Evolutionary conservation across 2,888 invertebrate genomes (phyloP).

Genomic region (Drosophila incognita): DNA sequence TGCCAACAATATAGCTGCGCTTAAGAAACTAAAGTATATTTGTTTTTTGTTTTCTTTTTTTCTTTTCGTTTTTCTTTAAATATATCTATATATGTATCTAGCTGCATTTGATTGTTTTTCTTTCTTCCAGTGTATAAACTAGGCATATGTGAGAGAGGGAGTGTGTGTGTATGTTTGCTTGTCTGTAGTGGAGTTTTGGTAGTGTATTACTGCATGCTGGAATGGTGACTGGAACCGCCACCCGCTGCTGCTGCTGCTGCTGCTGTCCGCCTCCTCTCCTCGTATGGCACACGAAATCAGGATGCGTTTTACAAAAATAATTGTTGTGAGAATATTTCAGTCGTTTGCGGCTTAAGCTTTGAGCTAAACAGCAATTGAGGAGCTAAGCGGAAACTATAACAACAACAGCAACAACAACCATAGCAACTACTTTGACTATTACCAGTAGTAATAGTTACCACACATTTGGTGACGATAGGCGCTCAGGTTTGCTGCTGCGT

Average conservation of each 20-base stretch:
- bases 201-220: constrained; percentile 55
- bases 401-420: neutral
- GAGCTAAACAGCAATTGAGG: constrained; percentile 35
- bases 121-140: constrained; percentile 43
- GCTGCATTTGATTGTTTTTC: constrained; percentile 60
- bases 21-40: constrained; percentile 62
- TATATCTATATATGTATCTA: constrained; percentile 51
- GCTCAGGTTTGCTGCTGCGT: constrained; percentile 66
- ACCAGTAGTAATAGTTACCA: constrained; percentile 59
- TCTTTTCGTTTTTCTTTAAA: constrained; percentile 20
- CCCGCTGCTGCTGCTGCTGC: constrained; percentile 4
- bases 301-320: constrained; percentile 76
- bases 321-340: constrained; percentile 58
- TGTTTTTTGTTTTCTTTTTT: constrained; percentile 32
- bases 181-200: constrained; percentile 43
- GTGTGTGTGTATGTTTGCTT: constrained; percentile 32
- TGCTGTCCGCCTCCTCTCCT: constrained; percentile 23
- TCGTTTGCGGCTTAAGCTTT: constrained; percentile 56
- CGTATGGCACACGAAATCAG: constrained; percentile 74
- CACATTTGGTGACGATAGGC: constrained; percentile 44
- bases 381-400: constrained; percentile 7
- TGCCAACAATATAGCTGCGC: constrained; percentile 63
- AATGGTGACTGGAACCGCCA: constrained; percentile 41
- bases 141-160: constrained; percentile 38
- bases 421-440: constrained; percentile 21